Evolutionary conservation across 2,113 vertebrate genomes (phyloP).

Genomic region (Engraulis encrasicolus): DNA sequence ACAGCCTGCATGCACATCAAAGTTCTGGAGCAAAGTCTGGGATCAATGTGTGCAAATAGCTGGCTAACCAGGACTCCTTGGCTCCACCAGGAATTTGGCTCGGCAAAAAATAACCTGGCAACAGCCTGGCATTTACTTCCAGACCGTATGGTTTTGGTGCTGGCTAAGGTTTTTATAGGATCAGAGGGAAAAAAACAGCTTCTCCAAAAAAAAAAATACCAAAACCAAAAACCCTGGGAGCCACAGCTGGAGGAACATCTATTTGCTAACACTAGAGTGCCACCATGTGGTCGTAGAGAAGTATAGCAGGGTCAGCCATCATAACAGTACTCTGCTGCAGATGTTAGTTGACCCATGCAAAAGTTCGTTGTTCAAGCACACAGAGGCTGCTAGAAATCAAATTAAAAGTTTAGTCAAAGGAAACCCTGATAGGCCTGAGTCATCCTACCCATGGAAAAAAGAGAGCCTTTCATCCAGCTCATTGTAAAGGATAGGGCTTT

Average conservation of each 20-base stretch:
- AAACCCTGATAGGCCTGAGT: not conserved
- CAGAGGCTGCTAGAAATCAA: not conserved
- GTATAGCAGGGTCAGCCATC: not conserved
- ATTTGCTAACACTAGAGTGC: not conserved
- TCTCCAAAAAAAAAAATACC: not conserved
- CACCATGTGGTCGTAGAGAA: not conserved
- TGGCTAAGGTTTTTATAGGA: not conserved
- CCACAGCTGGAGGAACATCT: not conserved
- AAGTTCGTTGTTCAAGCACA: not conserved
- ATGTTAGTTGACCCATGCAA: not conserved
- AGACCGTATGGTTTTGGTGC: not conserved
- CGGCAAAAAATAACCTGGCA: conserved; percentile 3
- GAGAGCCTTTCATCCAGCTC: not conserved
- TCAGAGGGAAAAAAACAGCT: not conserved
- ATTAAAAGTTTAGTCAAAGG: not conserved
- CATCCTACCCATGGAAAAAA: not conserved
- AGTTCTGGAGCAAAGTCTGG: not conserved
- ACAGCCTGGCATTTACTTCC: conserved; percentile 6
- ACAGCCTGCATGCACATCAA: not conserved
- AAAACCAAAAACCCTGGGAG: not conserved
- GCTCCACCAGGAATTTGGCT: not conserved
- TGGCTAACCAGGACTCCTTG: not conserved
- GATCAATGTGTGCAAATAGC: conserved; percentile 5
- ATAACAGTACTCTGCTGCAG: not conserved
- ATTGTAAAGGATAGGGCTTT: not conserved